Evolutionary conservation across 2,113 vertebrate species (phyloP).

Genomic region (Phrynosoma platyrhinos): DNA sequence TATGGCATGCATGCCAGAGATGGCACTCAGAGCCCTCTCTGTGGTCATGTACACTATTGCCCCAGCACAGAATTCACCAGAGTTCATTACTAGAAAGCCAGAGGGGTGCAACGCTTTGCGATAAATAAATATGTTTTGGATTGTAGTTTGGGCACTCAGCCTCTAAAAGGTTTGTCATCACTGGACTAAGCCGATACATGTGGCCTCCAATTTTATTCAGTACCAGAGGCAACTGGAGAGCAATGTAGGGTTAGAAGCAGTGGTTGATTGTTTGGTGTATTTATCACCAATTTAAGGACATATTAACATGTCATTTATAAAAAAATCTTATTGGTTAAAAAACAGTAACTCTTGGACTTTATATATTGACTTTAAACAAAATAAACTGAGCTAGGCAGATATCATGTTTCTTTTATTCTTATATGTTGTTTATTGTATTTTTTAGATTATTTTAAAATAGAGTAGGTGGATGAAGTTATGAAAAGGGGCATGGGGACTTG

Average conservation of each 20-base stretch:
- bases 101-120: no score
- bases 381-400: not conserved
- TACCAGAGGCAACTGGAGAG: constrained; percentile 10
- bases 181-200: not conserved
- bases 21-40: no score
- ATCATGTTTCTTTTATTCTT: not conserved
- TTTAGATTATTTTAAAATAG: not conserved
- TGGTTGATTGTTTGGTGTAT: not conserved
- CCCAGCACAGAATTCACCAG: no score
- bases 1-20: no score
- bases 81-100: no score
- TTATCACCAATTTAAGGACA: not conserved
- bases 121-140: no score
- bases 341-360: not conserved
- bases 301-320: not conserved
- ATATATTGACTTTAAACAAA: not conserved
- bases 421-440: not conserved
- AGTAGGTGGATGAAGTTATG: not conserved
- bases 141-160: no score
- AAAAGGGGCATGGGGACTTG: no score
- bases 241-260: not conserved
- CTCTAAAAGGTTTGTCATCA: no score
- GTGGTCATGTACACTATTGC: no score
- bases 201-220: constrained; percentile 14
- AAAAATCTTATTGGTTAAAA: not conserved